phyloP scores from a whole-genome alignment of 2,797 vertebrate species.

The Tragopan temminckii region DNA sequence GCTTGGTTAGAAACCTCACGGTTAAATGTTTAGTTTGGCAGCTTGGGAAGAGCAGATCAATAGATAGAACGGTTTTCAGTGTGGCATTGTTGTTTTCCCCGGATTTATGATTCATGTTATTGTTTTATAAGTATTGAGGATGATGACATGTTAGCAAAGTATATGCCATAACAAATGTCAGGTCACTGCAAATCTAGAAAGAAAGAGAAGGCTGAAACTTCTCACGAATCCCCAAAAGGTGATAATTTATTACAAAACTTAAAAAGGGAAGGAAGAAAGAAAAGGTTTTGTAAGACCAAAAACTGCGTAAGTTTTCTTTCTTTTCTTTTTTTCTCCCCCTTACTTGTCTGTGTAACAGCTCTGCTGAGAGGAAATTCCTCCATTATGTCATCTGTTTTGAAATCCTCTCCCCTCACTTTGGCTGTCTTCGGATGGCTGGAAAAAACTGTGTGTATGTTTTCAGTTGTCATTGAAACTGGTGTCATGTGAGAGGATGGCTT shows the following conservation, averaged over 20 bases:
- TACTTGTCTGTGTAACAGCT: background rate
- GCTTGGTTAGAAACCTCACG: background rate
- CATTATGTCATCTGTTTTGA: constrained; percentile 69
- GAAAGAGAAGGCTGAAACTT: background rate
- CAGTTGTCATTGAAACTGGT: constrained; percentile 52
- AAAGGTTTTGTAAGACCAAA: background rate
- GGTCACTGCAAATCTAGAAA: background rate
- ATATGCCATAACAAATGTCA: fast-evolving
- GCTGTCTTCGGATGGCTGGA: constrained; percentile 38
- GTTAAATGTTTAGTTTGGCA: background rate
- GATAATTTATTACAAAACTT: background rate
- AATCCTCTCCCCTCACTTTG: constrained; percentile 55
- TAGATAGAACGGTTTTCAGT: background rate
- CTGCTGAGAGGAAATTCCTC: constrained; percentile 70
- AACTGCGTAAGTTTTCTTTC: background rate
- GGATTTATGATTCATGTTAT: background rate
- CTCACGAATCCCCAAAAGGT: background rate
- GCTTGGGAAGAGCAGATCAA: constrained; percentile 12
- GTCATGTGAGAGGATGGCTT: constrained; percentile 38
- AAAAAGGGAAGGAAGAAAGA: background rate
- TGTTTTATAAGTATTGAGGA: background rate
- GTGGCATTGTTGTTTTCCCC: background rate
- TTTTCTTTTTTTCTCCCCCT: background rate
- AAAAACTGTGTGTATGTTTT: constrained; percentile 48
- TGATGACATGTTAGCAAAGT: background rate